These are phyloP conservation scores for Vanacampus margaritifer DNA, from an alignment of 2,113 vertebrate genomes.

Conservation along the genomic window DNA sequence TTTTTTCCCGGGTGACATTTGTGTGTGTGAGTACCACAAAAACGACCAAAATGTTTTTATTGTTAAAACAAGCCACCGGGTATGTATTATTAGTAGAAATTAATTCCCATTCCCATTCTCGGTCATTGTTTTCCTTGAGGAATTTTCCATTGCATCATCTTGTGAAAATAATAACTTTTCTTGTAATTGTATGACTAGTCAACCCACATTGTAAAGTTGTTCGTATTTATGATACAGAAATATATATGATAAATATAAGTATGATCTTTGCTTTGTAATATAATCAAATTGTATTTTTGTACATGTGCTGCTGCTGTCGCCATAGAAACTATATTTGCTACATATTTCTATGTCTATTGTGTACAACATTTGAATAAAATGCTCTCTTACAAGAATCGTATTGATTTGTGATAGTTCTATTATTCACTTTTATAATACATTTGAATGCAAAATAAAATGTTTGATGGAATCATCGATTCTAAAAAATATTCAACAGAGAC, in stretches of 20 bases:
- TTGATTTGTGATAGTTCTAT: background rate
- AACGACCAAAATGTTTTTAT: background rate
- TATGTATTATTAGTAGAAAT: slow-evolving; percentile 26
- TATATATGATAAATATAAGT: slow-evolving; percentile 69
- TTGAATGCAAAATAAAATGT: too few relatives aligned
- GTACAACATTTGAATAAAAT: slow-evolving; percentile 1
- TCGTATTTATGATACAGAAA: slow-evolving; percentile 79
- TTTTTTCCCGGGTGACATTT: background rate
- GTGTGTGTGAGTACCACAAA: background rate
- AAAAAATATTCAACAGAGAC: too few relatives aligned
- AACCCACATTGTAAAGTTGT: slow-evolving; percentile 76
- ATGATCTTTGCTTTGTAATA: slow-evolving; percentile 69
- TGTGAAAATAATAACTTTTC: slow-evolving; percentile 11
- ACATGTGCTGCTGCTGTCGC: slow-evolving; percentile 87
- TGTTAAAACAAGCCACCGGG: slow-evolving; percentile 13
- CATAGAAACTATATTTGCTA: slow-evolving; percentile 74
- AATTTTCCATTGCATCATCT: slow-evolving; percentile 18
- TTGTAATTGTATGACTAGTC: slow-evolving; percentile 53
- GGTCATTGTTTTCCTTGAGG: background rate
- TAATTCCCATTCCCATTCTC: background rate
- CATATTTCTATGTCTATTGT: slow-evolving; percentile 28
- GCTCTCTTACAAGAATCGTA: background rate
- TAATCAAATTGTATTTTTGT: slow-evolving; percentile 94
- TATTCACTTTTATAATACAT: too few relatives aligned
- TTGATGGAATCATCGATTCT: too few relatives aligned